Percentiles rank a stretch among this genome's conserved stretches.
Evolutionary conservation across 2,797 vertebrate genomes (phyloP).

Genomic region (Furcifer pardalis): DNA sequence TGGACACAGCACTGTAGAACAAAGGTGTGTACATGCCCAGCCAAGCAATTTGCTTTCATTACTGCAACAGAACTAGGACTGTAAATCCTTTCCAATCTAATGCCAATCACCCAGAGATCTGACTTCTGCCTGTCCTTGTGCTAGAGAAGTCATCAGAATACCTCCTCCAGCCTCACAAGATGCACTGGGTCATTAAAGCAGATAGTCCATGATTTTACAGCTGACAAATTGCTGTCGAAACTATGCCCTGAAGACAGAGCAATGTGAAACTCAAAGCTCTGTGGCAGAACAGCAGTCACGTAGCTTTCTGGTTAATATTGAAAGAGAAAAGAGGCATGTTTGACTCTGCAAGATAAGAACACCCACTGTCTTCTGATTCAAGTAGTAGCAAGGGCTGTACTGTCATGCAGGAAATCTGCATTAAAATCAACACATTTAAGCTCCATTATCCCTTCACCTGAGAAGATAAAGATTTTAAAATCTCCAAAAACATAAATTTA

Average conservation of each 20-base stretch:
- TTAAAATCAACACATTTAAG: slow-evolving; percentile 24
- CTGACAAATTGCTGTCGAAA: slow-evolving; percentile 24
- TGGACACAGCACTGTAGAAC: neutral
- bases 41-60: neutral
- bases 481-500: slow-evolving; percentile 32
- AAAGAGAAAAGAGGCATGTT: slow-evolving; percentile 25
- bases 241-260: slow-evolving; percentile 34
- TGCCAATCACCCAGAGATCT: neutral
- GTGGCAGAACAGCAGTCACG: neutral
- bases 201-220: neutral
- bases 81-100: neutral
- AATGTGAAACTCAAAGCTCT: slow-evolving; percentile 11
- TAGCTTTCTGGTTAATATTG: neutral
- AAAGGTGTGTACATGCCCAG: neutral
- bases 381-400: slow-evolving; percentile 24
- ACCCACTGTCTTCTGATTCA: slow-evolving; percentile 35
- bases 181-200: neutral
- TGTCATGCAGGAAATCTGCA: slow-evolving; percentile 34
- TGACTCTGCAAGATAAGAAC: slow-evolving; percentile 41
- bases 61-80: neutral
- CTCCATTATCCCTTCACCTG: slow-evolving; percentile 37
- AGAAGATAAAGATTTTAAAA: slow-evolving; percentile 51
- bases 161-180: neutral
- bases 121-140: neutral
- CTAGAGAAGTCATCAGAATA: neutral